These are phyloP conservation scores for Loxodonta africana DNA, from an alignment of 2,113 vertebrate species.

Conservation along the genomic window DNA sequence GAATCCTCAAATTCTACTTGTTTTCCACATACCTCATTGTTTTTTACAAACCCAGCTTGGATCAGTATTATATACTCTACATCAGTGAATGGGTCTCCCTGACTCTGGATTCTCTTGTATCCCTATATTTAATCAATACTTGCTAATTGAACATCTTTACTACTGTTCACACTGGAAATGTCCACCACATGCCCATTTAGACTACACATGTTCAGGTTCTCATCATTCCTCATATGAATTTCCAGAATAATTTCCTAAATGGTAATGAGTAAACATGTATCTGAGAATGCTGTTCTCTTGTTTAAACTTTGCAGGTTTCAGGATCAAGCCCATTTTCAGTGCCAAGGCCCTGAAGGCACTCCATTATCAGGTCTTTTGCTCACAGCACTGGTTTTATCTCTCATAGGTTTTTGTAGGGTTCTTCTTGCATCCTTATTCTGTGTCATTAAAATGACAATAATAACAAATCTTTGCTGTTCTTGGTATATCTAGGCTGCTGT, in stretches of 20 bases:
- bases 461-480: background rate
- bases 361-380: background rate
- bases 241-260: background rate
- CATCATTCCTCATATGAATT: background rate
- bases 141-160: background rate
- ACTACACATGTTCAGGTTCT: background rate
- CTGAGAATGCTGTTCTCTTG: background rate
- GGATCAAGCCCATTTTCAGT: background rate
- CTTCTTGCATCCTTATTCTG: background rate
- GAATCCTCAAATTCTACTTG: background rate
- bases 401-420: background rate
- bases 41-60: background rate
- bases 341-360: background rate
- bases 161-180: background rate
- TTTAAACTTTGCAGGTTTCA: slow-evolving; percentile 17
- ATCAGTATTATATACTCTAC: background rate
- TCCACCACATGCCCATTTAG: background rate
- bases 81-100: background rate
- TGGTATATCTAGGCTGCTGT: background rate
- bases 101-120: background rate
- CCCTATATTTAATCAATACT: background rate
- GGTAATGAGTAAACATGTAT: background rate
- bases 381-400: background rate
- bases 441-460: background rate
- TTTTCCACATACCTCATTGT: background rate